Base-by-base conservation (phyloP, 2,797 vertebrate genomes). In the Tenualosa ilisha region DNA sequence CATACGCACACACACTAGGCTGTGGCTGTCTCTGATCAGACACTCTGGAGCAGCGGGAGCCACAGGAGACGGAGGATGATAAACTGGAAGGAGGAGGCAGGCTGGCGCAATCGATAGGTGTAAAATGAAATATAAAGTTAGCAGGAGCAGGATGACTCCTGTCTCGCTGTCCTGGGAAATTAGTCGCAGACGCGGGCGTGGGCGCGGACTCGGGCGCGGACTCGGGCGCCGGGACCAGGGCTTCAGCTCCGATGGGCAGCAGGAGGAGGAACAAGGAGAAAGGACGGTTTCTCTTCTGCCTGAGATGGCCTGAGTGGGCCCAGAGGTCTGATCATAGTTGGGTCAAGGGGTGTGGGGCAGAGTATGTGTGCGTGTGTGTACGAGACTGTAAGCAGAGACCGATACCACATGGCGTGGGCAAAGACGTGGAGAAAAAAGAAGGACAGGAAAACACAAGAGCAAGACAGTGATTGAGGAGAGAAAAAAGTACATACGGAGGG, bases 131-230 rank as follows among this genome's bases (percentile, higher is more conserved):
- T 86, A 93, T 94, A 94, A 95, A 95, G 95, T 94, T 92, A 50
- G 85, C 49, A 75, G 94, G 91, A 90, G 89, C 90, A 90, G 65
- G 81, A 87, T 91, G 93, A 88, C 92, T 91, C 94, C 95, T 94
- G 93, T 91, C 93, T 75, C 94, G 94, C 96, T 95, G 94, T 96
- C 95, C 90, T 91, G 92, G 93, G 94, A 96, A 96, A 96, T 96
- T 95, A 95, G 93, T 51, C 7, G 50, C 50, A 9, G 50, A 7
- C 50, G 7, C 50, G 50, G 31, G 1, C 31, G 31, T 6, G 50
- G 50, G 50, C 50, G 50, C 50, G n/a, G n/a, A n/a, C n/a, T n/a
- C n/a, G n/a, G n/a, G n/a, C 5, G 49, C 49, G 1, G 49, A 6
- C 49, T 6, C 50, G 50, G 50, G 50, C 50, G 50, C 50, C 50